A percentile compares a stretch with the other conserved stretches of the same genome.
Evolutionary conservation across 1,140 invertebrate species (phyloP).

Genomic region (Glossosoma conforme): DNA sequence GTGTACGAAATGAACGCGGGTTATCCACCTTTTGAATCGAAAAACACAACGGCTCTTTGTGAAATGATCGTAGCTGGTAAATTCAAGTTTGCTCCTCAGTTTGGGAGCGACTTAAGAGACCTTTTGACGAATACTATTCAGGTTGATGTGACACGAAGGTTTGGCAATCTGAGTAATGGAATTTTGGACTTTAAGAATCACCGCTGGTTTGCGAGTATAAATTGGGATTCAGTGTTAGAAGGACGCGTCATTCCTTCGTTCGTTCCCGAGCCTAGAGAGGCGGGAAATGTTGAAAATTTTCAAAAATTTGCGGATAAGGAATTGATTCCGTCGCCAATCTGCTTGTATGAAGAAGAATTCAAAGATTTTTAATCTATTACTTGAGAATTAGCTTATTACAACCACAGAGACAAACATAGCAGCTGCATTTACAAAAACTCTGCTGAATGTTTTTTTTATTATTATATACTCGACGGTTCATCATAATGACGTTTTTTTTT

Average conservation of each 20-base stretch:
- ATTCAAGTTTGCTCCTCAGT: conserved; percentile 65
- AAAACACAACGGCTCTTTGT: conserved; percentile 85
- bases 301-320: conserved; percentile 52
- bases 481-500: no score
- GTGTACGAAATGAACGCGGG: conserved; percentile 82
- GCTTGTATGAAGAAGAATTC: conserved; percentile 43
- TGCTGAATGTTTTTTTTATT: no score
- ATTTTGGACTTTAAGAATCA: conserved; percentile 62
- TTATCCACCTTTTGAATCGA: conserved; percentile 76
- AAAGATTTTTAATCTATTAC: conserved; percentile 40
- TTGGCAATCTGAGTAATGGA: conserved; percentile 84
- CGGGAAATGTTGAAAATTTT: conserved; percentile 77
- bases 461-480: no score
- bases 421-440: no score
- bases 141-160: conserved; percentile 81
- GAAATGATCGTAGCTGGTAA: conserved; percentile 77
- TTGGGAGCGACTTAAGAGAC: conserved; percentile 75
- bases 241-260: conserved; percentile 74
- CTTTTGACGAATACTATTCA: conserved; percentile 83
- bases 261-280: conserved; percentile 61
- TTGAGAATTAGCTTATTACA: not conserved
- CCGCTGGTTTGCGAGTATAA: conserved; percentile 66
- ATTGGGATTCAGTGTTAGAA: conserved; percentile 85
- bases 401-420: no score
- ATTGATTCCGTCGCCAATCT: conserved; percentile 36